Conservation (phyloP, 2,113 vertebrate genomes). For the Columba janthina region DNA sequence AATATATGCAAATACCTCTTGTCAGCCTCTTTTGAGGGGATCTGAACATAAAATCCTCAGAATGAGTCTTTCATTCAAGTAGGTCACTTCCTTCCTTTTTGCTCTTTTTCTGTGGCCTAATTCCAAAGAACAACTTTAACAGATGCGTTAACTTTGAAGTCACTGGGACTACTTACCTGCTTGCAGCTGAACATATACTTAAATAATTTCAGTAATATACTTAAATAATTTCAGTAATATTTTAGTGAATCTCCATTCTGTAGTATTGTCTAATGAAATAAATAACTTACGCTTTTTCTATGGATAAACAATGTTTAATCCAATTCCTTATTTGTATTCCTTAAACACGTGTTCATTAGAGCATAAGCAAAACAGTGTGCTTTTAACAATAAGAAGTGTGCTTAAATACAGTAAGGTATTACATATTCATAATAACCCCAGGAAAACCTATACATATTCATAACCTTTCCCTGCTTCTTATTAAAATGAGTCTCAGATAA, state of each 20-base stretch:
- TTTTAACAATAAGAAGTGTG: too few relatives aligned
- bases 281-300: too few relatives aligned
- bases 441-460: too few relatives aligned
- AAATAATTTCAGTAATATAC: background rate
- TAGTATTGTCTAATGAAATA: background rate
- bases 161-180: background rate
- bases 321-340: too few relatives aligned
- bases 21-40: background rate
- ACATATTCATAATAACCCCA: too few relatives aligned
- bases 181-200: background rate
- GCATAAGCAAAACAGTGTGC: too few relatives aligned
- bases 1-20: conserved; percentile 36
- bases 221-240: background rate
- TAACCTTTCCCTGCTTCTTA: too few relatives aligned
- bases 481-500: too few relatives aligned
- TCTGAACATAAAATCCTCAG: background rate
- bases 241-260: background rate
- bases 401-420: too few relatives aligned
- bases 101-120: background rate
- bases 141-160: conserved; percentile 4
- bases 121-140: background rate
- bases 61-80: conserved; percentile 4
- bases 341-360: too few relatives aligned
- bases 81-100: conserved; percentile 23
- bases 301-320: too few relatives aligned